Base-by-base conservation (phyloP, 2,888 invertebrate species). In the Drosophila peninsularis region DNA sequence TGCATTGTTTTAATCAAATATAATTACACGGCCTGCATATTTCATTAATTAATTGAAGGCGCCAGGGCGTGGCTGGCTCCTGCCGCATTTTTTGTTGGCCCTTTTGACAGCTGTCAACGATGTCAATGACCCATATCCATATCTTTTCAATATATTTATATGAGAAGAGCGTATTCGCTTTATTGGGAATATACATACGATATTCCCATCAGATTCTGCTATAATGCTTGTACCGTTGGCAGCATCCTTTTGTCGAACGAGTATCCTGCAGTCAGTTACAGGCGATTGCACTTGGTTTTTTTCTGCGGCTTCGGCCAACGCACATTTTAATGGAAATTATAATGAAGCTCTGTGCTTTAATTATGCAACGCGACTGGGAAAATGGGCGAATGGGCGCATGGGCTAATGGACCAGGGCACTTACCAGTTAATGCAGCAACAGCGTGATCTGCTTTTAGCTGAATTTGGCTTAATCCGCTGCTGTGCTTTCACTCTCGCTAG, bases 271-370 rank as follows among this genome's bases (percentile, higher is more conserved):
- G 50, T 36, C 50, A 32, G 34, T 11, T 14, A 2, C 1, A 1
- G 14, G 9, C 39, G 11, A n/a, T 36, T n/a, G 11, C n/a, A 11
- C 1, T 10, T 17, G 27, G 9, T 11, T 17, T 17, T 9, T 30
- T 6, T n/a, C 17, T 6, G 19, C 0, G 32, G 13, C 60, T 32
- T 17, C 17, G 44, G n/a, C 9, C 53, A 53, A 55, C 62, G 57
- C 80, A 66, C 49, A 81, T 84, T 85, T 89, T 85, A 89, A 85
- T 85, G 85, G 85, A 89, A 85, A 85, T 85, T 85, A 78, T 85
- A 89, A 89, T 85, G 87, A 88, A 75, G 50, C 84, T 76, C 50
- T 50, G 71, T 60, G 79, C 81, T 84, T 85, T 87, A 85, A 88
- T 89, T 85, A 89, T 85, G 89, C 79, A 88, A 73, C 62, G 63